Conservation (phyloP, 1,140 invertebrate genomes). For the Thalassaphorura encarpata region DNA sequence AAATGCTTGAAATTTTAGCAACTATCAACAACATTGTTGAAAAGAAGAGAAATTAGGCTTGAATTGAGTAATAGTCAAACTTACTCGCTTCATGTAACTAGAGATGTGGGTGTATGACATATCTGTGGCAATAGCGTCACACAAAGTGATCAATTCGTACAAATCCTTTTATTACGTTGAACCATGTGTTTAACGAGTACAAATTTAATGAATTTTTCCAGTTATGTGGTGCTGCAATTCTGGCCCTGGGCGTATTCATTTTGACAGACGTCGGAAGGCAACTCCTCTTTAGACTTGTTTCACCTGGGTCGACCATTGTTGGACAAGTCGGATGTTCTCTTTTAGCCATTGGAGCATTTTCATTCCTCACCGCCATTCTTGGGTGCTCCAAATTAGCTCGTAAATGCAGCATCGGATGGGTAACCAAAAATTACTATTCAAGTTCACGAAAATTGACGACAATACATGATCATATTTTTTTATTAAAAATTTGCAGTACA, state of each 20-base stretch:
- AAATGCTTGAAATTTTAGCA: too few relatives aligned
- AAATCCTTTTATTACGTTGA: too few relatives aligned
- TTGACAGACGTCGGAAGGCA: conserved; percentile 55
- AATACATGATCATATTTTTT: not conserved
- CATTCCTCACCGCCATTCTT: conserved; percentile 53
- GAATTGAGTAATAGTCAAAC: too few relatives aligned
- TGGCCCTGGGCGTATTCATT: conserved; percentile 57
- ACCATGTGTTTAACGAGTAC: too few relatives aligned
- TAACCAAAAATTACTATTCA: conserved; percentile 40
- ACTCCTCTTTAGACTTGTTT: conserved; percentile 52
- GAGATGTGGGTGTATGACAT: too few relatives aligned
- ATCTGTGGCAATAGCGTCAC: too few relatives aligned
- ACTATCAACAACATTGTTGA: too few relatives aligned
- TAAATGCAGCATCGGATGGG: conserved; percentile 58
- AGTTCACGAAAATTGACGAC: not conserved
- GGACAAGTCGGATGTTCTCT: conserved; percentile 36
- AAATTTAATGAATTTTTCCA: too few relatives aligned
- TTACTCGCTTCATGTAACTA: too few relatives aligned
- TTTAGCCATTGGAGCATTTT: conserved; percentile 50
- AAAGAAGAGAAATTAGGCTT: too few relatives aligned
- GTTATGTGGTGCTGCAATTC: conserved; percentile 56
- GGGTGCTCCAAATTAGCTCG: conserved; percentile 65
- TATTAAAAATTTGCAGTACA: conserved; percentile 50
- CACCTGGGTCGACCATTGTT: conserved; percentile 44
- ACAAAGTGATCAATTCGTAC: too few relatives aligned